phyloP scores from a whole-genome alignment of 2,113 vertebrate genomes.

The Labrus mixtus region DNA sequence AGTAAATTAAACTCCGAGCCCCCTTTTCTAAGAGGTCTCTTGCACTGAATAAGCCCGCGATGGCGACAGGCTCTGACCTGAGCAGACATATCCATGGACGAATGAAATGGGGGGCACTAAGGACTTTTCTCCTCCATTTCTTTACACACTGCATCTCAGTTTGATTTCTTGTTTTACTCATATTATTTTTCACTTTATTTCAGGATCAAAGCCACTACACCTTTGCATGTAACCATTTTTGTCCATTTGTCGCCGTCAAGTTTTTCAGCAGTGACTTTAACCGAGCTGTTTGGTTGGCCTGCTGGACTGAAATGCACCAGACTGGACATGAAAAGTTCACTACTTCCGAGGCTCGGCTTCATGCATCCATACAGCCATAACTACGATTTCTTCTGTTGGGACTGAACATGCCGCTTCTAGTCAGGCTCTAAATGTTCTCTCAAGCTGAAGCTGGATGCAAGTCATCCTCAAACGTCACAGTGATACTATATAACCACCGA shows the following conservation, averaged over 20 bases:
- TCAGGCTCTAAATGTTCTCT: slow-evolving; percentile 61
- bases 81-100: slow-evolving; percentile 41
- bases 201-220: slow-evolving; percentile 56
- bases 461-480: slow-evolving; percentile 57
- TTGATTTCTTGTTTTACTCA: slow-evolving; percentile 25
- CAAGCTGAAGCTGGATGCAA: slow-evolving; percentile 32
- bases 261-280: slow-evolving; percentile 10
- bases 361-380: slow-evolving; percentile 49
- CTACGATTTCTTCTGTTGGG: slow-evolving; percentile 16
- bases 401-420: slow-evolving; percentile 55
- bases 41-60: slow-evolving; percentile 72
- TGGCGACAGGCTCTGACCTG: slow-evolving; percentile 27
- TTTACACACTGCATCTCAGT: slow-evolving; percentile 19
- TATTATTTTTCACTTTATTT: slow-evolving; percentile 26
- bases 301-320: slow-evolving; percentile 15
- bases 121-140: slow-evolving; percentile 53
- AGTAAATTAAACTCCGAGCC: slow-evolving; percentile 57
- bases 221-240: slow-evolving; percentile 38
- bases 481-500: slow-evolving; percentile 62
- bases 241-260: slow-evolving; percentile 27
- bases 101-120: slow-evolving; percentile 22
- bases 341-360: slow-evolving; percentile 23
- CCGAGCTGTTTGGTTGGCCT: slow-evolving; percentile 33
- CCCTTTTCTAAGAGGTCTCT: slow-evolving; percentile 57
- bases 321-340: slow-evolving; percentile 23